Percentiles rank a stretch among this genome's conserved stretches.
Evolutionary conservation across 2,888 invertebrate species (phyloP).

Genomic region (Sminthurinus aureus): DNA sequence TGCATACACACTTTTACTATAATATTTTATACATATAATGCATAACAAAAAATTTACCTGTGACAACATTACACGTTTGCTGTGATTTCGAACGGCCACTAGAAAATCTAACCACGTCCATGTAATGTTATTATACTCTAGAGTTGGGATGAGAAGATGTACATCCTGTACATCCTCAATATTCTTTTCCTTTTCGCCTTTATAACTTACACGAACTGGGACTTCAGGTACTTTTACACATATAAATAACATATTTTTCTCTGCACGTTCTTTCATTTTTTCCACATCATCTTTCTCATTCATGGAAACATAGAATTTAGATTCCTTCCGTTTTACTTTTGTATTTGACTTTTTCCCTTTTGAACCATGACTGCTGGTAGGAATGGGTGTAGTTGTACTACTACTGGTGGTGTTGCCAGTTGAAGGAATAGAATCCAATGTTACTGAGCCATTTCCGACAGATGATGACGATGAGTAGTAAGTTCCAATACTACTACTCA

Average conservation of each 20-base stretch:
- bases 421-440: slow-evolving; percentile 35
- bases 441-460: slow-evolving; percentile 10
- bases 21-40: neutral
- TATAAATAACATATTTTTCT: slow-evolving; percentile 97
- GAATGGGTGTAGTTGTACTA: neutral
- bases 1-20: no score
- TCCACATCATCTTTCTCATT: slow-evolving; percentile 93
- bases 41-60: slow-evolving; percentile 67
- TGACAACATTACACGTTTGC: slow-evolving; percentile 83
- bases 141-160: slow-evolving; percentile 90
- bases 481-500: slow-evolving; percentile 40
- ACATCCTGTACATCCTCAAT: slow-evolving; percentile 94
- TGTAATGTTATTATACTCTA: slow-evolving; percentile 98
- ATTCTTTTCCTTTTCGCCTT: slow-evolving; percentile 98
- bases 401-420: neutral
- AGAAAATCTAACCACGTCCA: slow-evolving; percentile 99
- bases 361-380: neutral
- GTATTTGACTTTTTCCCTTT: slow-evolving; percentile 56
- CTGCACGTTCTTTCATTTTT: slow-evolving; percentile 97
- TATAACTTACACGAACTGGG: slow-evolving; percentile 90
- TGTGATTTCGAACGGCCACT: slow-evolving; percentile 93
- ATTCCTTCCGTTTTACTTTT: slow-evolving; percentile 71
- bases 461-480: neutral
- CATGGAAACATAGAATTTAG: slow-evolving; percentile 88
- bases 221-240: slow-evolving; percentile 99